Evolutionary conservation across 2,888 invertebrate genomes (phyloP), one percentile per base, ranked within the genome.

Genomic region (Macrosoma leucophasiata): DNA sequence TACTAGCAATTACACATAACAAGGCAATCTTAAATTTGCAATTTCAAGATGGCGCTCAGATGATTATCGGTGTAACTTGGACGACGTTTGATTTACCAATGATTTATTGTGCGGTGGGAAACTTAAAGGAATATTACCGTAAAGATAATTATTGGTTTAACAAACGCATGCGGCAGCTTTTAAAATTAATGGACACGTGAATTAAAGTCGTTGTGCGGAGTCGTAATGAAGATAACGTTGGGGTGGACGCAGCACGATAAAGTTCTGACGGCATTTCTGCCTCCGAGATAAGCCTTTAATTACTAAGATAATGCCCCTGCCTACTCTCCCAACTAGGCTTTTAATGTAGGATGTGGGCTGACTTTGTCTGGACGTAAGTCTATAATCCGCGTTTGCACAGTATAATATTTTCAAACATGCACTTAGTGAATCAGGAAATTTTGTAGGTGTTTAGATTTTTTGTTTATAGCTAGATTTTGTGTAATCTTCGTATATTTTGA

Each of bases 101-200:
- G 74, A 79, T 75, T 75, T 73, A 76, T 72, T 58, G 45, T 52
- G 18, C 41, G 53, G 48, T 54, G 58, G 61, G 53, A 62, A 64
- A 65, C 63, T 59, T 59, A 57, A 57, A 50, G 50, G 54, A 54
- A 43, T 66, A 68, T 65, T 66, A 68, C 60, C 48, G 61, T 64
- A 51, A 56, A 65, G 66, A 73, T 76, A 75, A 76, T 75, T 67
- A 72, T 67, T 68, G 69, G 71, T 69, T 69, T 65, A 67, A 70
- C 62, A 66, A 72, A 70, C 58, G 60, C 50, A 65, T 39, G 69
- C 66, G 65, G 67, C 67, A 58, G 67, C 70, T 69, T 71, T 74
- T 73, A 70, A 73, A 79, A 77, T 77, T 73, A 81, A 79, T 77
- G 78, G 72, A 71, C 60, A 69, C 59, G 66, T 67, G 77, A 78